A percentile compares a stretch with the other conserved stretches of the same genome.
These are phyloP conservation scores for Rhyacichthys aspro DNA, from an alignment of 2,797 vertebrate species.

Conservation along the genomic window DNA sequence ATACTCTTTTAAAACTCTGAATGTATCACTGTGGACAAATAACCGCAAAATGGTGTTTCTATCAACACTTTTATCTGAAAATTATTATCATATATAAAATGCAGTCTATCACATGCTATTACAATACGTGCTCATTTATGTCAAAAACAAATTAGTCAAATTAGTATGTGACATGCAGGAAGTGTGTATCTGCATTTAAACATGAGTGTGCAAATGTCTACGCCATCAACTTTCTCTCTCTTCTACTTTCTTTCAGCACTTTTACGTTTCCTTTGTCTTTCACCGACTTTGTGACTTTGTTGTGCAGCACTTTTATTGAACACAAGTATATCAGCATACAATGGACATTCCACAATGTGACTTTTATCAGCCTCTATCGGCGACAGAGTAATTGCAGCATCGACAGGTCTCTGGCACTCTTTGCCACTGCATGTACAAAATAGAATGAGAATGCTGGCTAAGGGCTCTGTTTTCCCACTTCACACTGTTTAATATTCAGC, in stretches of 20 bases:
- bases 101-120: too few relatives aligned
- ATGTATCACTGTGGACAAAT: too few relatives aligned
- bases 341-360: background rate
- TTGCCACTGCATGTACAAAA: background rate
- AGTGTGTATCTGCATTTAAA: background rate
- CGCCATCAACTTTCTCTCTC: too few relatives aligned
- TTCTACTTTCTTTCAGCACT: background rate
- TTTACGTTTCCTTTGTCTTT: background rate
- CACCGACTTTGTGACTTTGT: background rate
- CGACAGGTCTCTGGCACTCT: background rate
- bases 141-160: too few relatives aligned
- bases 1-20: too few relatives aligned
- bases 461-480: background rate
- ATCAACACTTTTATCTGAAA: too few relatives aligned
- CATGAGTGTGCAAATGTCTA: too few relatives aligned
- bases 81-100: too few relatives aligned
- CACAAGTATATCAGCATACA: background rate
- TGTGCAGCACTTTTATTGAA: background rate
- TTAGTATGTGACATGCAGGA: too few relatives aligned
- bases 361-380: slow-evolving; percentile 4
- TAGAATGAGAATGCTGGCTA: background rate
- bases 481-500: background rate
- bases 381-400: background rate
- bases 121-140: too few relatives aligned
- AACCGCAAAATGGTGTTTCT: too few relatives aligned